Conservation (phyloP, 2,888 invertebrate genomes). For the Fragum fragum region DNA sequence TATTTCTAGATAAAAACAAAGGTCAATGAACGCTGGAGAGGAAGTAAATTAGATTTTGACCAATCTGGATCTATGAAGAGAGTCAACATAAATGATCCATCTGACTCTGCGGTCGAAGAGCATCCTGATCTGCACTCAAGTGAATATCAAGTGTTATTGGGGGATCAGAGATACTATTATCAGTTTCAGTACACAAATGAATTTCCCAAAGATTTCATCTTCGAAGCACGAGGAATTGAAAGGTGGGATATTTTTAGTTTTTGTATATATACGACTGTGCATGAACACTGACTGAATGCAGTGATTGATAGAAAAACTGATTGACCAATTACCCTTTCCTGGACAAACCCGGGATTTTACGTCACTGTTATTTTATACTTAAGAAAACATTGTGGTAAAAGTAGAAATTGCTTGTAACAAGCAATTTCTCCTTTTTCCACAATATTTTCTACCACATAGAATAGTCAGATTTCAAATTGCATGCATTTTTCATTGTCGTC, state of each 20-base stretch:
- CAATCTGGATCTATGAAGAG: constrained; percentile 35
- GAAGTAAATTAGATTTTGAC: constrained; percentile 32
- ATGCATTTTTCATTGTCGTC: too few species aligned
- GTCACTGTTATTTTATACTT: too few species aligned
- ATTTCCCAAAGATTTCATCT: constrained; percentile 29
- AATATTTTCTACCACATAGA: too few species aligned
- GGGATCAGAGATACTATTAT: constrained; percentile 44
- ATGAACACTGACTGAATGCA: too few species aligned
- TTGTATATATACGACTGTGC: too few species aligned
- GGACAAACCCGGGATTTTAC: too few species aligned
- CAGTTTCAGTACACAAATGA: constrained; percentile 45
- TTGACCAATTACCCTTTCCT: too few species aligned
- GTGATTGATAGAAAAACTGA: too few species aligned
- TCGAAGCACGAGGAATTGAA: constrained; percentile 31
- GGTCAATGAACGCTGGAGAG: not conserved
- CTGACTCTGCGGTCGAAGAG: constrained; percentile 45
- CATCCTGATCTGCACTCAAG: constrained; percentile 6
- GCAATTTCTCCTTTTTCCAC: too few species aligned
- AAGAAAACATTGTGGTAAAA: too few species aligned
- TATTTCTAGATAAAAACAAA: not conserved
- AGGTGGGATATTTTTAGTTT: constrained; percentile 23
- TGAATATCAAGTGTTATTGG: constrained; percentile 43
- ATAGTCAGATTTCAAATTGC: too few species aligned
- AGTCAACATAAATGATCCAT: constrained; percentile 1
- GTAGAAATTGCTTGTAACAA: too few species aligned